Conservation (phyloP, 1,140 invertebrate genomes). For the Trichomalopsis sarcophagae region DNA sequence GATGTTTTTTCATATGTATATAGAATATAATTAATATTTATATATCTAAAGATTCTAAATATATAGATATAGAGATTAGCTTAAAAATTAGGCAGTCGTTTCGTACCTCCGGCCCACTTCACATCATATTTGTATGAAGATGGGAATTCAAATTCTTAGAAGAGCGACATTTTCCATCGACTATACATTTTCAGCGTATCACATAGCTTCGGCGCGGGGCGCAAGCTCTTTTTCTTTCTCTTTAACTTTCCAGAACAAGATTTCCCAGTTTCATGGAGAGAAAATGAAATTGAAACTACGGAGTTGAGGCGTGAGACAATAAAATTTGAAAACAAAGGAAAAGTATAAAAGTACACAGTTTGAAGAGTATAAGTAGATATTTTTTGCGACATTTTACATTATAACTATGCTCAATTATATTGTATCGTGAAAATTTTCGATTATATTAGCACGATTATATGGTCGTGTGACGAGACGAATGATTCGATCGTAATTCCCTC, state of each 20-base stretch:
- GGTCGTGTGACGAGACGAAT: conserved; percentile 14
- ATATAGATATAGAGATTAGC: conserved; percentile 35
- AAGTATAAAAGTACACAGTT: not conserved
- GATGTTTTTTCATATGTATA: conserved; percentile 9
- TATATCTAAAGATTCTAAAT: conserved; percentile 23
- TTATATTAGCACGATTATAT: not conserved
- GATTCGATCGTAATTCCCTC: conserved; percentile 17
- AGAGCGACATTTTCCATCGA: not conserved
- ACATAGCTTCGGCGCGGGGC: too few species aligned
- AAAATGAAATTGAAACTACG: conserved; percentile 28
- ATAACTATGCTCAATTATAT: conserved; percentile 32
- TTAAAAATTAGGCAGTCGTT: conserved; percentile 35
- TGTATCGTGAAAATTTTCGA: not conserved
- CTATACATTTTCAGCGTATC: not conserved
- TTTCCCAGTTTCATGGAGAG: conserved; percentile 38
- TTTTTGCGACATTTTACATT: conserved; percentile 41
- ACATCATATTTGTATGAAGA: conserved; percentile 40
- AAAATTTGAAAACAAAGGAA: not conserved
- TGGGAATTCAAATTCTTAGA: conserved; percentile 39
- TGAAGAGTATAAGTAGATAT: not conserved
- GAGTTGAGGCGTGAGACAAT: not conserved
- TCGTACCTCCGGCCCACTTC: conserved; percentile 70
- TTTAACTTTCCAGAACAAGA: conserved; percentile 17
- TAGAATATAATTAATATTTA: not conserved
- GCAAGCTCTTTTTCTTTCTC: not conserved